Percentiles rank a stretch among this genome's conserved stretches.
These are phyloP conservation scores for Sebastes glaucus DNA, from an alignment of 2,797 vertebrate species.

Conservation along the genomic window DNA sequence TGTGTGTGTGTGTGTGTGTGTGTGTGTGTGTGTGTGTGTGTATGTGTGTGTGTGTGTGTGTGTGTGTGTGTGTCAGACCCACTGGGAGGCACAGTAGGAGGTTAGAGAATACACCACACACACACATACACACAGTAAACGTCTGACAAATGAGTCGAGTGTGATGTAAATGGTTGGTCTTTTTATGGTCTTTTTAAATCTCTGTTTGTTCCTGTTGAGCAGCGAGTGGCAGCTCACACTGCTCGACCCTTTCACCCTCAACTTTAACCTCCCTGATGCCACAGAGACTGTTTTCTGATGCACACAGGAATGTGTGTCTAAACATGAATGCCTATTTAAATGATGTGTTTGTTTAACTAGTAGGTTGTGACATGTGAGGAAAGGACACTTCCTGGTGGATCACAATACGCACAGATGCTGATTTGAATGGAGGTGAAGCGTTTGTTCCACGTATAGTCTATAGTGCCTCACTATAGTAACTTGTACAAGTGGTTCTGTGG, in stretches of 20 bases:
- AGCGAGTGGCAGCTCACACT: conserved; percentile 5
- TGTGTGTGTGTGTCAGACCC: conserved; percentile 4
- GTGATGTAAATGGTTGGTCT: conserved; percentile 61
- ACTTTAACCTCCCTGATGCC: conserved; percentile 10
- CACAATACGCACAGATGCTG: background rate
- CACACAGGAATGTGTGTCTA: background rate
- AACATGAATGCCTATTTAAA: conserved; percentile 4
- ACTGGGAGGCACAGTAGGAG: conserved; percentile 43
- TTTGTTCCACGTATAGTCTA: background rate
- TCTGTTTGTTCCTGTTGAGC: conserved; percentile 61
- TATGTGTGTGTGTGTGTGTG: background rate
- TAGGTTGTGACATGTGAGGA: background rate
- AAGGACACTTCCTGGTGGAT: conserved; percentile 15
- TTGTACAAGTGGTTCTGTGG: too few relatives aligned
- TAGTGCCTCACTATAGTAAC: too few relatives aligned
- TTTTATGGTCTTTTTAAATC: conserved; percentile 10
- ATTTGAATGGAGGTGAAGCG: conserved; percentile 23
- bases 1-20: background rate
- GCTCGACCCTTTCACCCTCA: conserved; percentile 32
- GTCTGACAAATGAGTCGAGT: conserved; percentile 51
- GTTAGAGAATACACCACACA: conserved; percentile 7
- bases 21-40: background rate
- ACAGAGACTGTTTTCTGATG: background rate
- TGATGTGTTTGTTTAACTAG: background rate
- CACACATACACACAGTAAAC: conserved; percentile 15